These are phyloP conservation scores for Euphonia xanthogaster DNA, from an alignment of 2,797 vertebrate species.

Conservation along the genomic window DNA sequence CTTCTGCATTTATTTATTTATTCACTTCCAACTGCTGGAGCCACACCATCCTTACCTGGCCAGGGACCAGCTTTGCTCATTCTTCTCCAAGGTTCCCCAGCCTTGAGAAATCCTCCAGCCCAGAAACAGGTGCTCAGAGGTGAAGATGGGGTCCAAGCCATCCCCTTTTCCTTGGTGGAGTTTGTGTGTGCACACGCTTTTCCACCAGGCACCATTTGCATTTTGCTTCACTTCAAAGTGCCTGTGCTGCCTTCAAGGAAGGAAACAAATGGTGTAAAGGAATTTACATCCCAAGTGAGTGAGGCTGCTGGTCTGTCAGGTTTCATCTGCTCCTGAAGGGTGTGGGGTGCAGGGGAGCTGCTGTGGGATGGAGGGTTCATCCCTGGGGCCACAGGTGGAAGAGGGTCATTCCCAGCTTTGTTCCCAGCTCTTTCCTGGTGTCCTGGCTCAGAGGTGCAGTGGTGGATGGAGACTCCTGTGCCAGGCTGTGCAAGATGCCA, in stretches of 20 bases:
- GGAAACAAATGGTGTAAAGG: background rate
- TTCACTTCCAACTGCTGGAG: background rate
- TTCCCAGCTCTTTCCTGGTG: background rate
- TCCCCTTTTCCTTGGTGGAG: background rate
- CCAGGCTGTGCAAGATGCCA: background rate
- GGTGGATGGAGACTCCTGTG: rapidly evolving
- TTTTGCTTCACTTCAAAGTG: background rate
- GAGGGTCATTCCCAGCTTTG: background rate
- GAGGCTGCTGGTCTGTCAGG: background rate
- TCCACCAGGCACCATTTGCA: background rate
- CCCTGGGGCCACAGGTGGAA: rapidly evolving
- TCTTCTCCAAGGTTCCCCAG: background rate
- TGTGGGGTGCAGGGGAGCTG: background rate
- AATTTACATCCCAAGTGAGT: background rate
- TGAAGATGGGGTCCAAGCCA: rapidly evolving
- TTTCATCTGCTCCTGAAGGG: background rate
- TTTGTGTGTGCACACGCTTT: rapidly evolving
- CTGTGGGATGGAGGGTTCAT: background rate
- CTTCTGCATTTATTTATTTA: background rate
- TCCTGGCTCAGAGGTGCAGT: rapidly evolving
- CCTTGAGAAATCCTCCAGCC: background rate
- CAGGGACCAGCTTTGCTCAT: background rate
- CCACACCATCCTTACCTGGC: background rate
- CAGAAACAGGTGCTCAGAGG: background rate
- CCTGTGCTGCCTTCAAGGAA: background rate